Evolutionary conservation across 2,113 vertebrate species (phyloP).

Genomic region (Callochromis pleurospilus): DNA sequence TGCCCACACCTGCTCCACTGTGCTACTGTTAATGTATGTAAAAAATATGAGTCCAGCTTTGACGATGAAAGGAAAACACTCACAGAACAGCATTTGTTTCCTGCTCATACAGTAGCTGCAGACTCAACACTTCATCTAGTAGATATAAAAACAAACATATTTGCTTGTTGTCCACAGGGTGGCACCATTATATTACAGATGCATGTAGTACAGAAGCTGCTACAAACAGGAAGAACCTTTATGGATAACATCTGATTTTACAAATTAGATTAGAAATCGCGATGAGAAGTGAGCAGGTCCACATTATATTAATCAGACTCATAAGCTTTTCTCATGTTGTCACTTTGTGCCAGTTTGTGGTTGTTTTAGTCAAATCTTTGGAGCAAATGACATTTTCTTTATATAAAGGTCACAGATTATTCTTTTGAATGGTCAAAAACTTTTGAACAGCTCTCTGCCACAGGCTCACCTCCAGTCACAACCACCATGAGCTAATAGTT

Average conservation of each 20-base stretch:
- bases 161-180: neutral
- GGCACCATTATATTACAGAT: neutral
- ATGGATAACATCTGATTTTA: fast-evolving
- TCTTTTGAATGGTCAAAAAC: neutral
- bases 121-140: neutral
- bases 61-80: neutral
- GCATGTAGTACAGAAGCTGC: neutral
- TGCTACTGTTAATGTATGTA: neutral
- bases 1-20: neutral
- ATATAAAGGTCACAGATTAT: neutral
- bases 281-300: fast-evolving
- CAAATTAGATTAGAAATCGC: neutral
- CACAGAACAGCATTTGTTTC: neutral
- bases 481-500: neutral
- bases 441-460: neutral
- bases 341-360: neutral
- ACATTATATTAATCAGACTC: neutral
- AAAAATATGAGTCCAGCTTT: neutral
- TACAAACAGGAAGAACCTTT: neutral
- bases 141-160: neutral
- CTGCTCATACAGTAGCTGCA: neutral
- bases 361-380: neutral
- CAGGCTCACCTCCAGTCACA: neutral
- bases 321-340: neutral
- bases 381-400: neutral